phyloP scores from a whole-genome alignment of 2,888 invertebrate genomes.

The Mythimna ferrago region DNA sequence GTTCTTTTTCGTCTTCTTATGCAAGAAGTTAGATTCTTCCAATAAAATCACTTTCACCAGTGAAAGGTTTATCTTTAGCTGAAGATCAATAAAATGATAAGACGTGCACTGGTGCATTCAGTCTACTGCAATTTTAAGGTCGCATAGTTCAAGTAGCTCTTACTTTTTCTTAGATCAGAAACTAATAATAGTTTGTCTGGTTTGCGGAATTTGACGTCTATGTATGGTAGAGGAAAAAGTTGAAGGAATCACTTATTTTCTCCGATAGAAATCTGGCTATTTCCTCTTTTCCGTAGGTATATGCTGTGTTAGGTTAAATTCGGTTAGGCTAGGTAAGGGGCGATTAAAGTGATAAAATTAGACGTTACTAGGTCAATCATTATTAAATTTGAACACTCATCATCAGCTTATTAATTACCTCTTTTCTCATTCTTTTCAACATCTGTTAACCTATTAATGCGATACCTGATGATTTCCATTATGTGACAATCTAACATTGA shows the following conservation, averaged over 20 bases:
- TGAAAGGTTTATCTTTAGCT: constrained; percentile 39
- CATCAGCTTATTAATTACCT: no score
- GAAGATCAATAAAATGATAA: constrained; percentile 36
- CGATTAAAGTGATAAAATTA: background rate
- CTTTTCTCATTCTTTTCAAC: background rate
- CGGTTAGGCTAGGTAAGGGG: no score
- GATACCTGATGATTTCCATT: background rate
- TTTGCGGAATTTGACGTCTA: constrained; percentile 10
- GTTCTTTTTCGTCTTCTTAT: constrained; percentile 17
- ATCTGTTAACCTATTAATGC: no score
- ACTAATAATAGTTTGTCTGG: constrained; percentile 33
- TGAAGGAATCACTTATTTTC: constrained; percentile 17
- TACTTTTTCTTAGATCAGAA: constrained; percentile 43
- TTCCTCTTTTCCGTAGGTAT: constrained; percentile 8
- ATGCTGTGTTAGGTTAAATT: background rate
- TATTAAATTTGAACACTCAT: background rate
- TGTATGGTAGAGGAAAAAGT: constrained; percentile 7
- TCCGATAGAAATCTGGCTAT: constrained; percentile 8
- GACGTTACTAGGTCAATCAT: background rate
- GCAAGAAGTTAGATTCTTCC: constrained; percentile 27
- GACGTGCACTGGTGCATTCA: constrained; percentile 33
- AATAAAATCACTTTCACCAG: constrained; percentile 52
- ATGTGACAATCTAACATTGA: background rate
- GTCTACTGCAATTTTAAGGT: constrained; percentile 44
- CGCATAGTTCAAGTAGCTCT: constrained; percentile 37